These are phyloP conservation scores for Meteorus sp. DNA, from an alignment of 1,140 invertebrate genomes.

Conservation along the genomic window DNA sequence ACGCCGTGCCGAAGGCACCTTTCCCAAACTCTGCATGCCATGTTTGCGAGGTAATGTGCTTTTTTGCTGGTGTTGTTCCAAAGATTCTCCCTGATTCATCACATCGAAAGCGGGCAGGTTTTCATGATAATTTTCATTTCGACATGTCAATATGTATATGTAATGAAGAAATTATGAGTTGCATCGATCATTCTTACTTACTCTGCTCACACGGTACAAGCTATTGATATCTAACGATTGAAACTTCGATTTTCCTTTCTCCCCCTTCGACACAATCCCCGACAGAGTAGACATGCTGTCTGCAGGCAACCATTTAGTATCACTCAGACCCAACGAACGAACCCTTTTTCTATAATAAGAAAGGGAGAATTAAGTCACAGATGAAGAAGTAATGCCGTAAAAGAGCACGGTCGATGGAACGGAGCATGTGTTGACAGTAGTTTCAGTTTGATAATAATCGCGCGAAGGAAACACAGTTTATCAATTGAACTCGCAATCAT, in stretches of 20 bases:
- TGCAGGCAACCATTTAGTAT: constrained; percentile 82
- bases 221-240: constrained; percentile 96
- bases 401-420: no score
- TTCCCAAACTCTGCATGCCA: constrained; percentile 98
- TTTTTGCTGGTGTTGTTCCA: constrained; percentile 83
- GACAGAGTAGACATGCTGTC: constrained; percentile 88
- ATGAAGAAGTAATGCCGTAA: neutral
- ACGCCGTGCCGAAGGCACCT: constrained; percentile 91
- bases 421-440: no score
- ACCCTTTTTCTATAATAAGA: constrained; percentile 72
- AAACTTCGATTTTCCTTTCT: constrained; percentile 94
- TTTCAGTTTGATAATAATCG: no score
- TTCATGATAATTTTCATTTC: no score
- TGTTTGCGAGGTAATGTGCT: constrained; percentile 90
- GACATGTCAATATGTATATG: no score
- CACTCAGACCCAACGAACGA: constrained; percentile 77
- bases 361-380: constrained; percentile 27
- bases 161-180: neutral
- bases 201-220: constrained; percentile 86
- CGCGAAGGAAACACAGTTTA: no score
- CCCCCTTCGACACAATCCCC: constrained; percentile 80
- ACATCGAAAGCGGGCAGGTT: no score
- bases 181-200: constrained; percentile 58
- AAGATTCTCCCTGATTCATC: constrained; percentile 89
- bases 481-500: no score